Evolutionary conservation across 1,140 invertebrate genomes (phyloP), one percentile per base, ranked within the genome.

Genomic region (Rhyzopertha dominica): DNA sequence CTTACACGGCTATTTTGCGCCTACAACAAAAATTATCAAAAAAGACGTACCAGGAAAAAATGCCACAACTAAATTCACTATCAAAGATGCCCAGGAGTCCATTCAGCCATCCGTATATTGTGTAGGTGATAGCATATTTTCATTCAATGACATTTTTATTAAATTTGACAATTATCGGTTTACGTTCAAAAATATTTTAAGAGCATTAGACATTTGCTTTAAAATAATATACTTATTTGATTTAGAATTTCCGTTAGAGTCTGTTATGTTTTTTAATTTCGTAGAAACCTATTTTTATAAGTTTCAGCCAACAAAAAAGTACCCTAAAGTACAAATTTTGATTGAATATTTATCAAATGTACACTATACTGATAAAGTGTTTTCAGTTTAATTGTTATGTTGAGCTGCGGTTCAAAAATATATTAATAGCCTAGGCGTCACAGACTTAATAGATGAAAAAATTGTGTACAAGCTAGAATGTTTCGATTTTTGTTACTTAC

Each of bases 1-100:
- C 17, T 20, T 36, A 8, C 34, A 36, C 14, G 34, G 34, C 4
- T 36, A 36, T 17, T 36, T 36, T 36, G 34, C 22, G 16, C 34
- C 34, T 17, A 36, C 34, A 5, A 36, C 17, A 14, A 14, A 8
- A 7, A 13, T 36, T 10, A 20, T 17, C 8, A 5, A 5, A 17
- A 36, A 36, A 4, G 14, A 17, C n/a, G 16, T 5, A 5, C 17
- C 5, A 8, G 24, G 24, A 7, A 36, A 36, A 14, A 36, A 7
- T 4, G 4, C 12, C 7, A 36, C 4, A 17, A 17, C 13, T 17
- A 5, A 22, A 17, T 36, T 8, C 16, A 36, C 16, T 16, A 36
- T 36, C 7, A 16, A 13, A 13, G 34, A 36, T 22, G 17, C 5
- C 5, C 34, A 36, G 22, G 13, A 22, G 18, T 17, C 34, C 7